Conservation (phyloP, 2,888 invertebrate genomes). For the Holacanthella duospinosa region DNA sequence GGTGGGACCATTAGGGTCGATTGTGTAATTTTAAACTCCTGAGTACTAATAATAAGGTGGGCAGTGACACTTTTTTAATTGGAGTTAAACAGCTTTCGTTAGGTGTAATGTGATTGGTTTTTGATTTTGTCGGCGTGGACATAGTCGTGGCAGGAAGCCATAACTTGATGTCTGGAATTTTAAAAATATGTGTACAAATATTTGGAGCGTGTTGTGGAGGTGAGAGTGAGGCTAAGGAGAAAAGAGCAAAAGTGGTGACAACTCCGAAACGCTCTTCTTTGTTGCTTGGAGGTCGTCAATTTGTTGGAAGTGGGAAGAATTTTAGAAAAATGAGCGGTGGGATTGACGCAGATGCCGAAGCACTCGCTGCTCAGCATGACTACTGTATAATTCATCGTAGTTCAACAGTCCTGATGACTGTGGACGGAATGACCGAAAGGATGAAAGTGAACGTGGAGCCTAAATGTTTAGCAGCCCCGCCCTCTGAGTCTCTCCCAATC, state of each 20-base stretch:
- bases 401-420: neutral
- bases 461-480: too few relatives aligned
- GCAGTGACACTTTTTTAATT: neutral
- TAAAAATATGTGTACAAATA: neutral
- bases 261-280: neutral
- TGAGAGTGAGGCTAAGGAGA: neutral
- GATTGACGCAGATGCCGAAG: neutral
- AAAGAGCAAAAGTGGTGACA: neutral
- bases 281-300: neutral
- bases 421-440: neutral
- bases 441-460: neutral
- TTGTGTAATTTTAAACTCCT: neutral
- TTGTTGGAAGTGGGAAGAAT: too few relatives aligned
- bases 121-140: too few relatives aligned
- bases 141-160: neutral
- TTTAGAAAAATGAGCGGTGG: neutral
- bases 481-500: neutral
- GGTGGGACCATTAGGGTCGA: neutral
- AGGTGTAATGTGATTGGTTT: neutral
- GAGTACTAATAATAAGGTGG: neutral
- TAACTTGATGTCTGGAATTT: conserved; percentile 1
- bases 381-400: neutral
- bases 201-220: neutral
- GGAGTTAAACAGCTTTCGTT: too few relatives aligned
- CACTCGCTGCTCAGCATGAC: neutral